Base-by-base conservation (phyloP, 1,140 invertebrate species). In the Ctenoplectra terminalis region DNA sequence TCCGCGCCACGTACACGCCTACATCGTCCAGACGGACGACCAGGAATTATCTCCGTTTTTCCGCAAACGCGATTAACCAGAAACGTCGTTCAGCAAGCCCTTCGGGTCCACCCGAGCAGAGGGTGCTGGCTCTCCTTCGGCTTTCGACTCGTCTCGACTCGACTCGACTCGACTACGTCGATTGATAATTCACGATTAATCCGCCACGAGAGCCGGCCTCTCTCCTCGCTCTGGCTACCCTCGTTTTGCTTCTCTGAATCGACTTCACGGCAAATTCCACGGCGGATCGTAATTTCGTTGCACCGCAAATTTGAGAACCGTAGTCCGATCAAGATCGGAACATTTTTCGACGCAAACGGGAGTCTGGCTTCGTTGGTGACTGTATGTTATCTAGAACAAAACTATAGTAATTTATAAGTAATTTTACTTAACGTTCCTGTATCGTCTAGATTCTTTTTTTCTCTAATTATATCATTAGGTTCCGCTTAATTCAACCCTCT, bases 41-140 rank as follows among this genome's bases (percentile, higher is more conserved):
- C 69, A 87, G 87, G 90, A 90, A 93, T 93, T 92, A 93, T 88
- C 89, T 90, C 90, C 90, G 90, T 92, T 93, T 92, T 92, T 92
- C 88, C 90, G 88, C 90, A 92, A 92, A 93, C 89, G 88, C 89
- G 91, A 93, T 92, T 92, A 92, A 90, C 86, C 90, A 85, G 87
- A 90, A 92, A 90, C 88, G 88, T 87, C 89, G 88, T 88, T 89
- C 84, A 87, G 84, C 75, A 81, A 87, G 72, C 78, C 81, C 83
- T 82, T 61, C 73, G 73, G 73, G 46, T 58, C 63, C 76, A 78
- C 85, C 81, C 85, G 48, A 73, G 34, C 76, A 52, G 76, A 71
- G 60, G 76, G 81, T 79, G 73, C 70, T 40, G 50, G 17, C 56
- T 80, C 64, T 88, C 80, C 85, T 88, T 84, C 80, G 79, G 74